Percentiles rank a stretch among this genome's conserved stretches.
These are phyloP conservation scores for Drosophila mimica DNA, from an alignment of 2,888 invertebrate genomes.

Conservation along the genomic window DNA sequence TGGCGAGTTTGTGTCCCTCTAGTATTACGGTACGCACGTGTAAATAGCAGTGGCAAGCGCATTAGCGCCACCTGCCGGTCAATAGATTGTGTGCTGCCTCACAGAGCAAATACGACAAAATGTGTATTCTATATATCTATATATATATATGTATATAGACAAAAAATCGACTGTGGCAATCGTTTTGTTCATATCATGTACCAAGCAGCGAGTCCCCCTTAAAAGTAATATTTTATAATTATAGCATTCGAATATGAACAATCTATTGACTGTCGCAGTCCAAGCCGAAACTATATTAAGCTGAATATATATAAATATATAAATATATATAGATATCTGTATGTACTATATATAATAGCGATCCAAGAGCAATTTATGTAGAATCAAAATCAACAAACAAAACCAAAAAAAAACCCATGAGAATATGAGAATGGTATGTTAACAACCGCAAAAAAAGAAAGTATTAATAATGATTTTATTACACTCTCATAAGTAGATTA, in stretches of 20 bases:
- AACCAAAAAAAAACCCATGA: constrained; percentile 2
- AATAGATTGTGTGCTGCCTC: constrained; percentile 65
- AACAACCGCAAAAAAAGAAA: constrained; percentile 14
- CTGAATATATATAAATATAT: constrained; percentile 8
- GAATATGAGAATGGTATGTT: constrained; percentile 47
- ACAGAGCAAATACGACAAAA: constrained; percentile 5
- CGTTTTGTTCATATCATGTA: constrained; percentile 75
- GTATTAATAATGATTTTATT: constrained; percentile 43
- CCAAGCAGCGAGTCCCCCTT: constrained; percentile 27
- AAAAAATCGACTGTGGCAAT: constrained; percentile 56
- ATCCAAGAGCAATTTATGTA: constrained; percentile 63
- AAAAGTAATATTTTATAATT: constrained; percentile 12
- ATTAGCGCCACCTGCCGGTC: constrained; percentile 61
- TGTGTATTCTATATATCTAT: background rate
- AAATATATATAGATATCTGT: constrained; percentile 7
- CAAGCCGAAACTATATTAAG: background rate
- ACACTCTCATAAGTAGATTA: constrained; percentile 46
- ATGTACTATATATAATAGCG: constrained; percentile 8
- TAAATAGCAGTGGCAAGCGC: constrained; percentile 60
- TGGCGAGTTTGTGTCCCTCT: constrained; percentile 84
- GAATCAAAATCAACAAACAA: constrained; percentile 41
- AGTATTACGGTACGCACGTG: constrained; percentile 84
- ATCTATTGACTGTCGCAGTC: constrained; percentile 70
- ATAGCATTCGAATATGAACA: constrained; percentile 35
- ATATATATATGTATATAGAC: background rate